Conservation (phyloP, 2,888 invertebrate species). For the Amorpha juglandis region DNA sequence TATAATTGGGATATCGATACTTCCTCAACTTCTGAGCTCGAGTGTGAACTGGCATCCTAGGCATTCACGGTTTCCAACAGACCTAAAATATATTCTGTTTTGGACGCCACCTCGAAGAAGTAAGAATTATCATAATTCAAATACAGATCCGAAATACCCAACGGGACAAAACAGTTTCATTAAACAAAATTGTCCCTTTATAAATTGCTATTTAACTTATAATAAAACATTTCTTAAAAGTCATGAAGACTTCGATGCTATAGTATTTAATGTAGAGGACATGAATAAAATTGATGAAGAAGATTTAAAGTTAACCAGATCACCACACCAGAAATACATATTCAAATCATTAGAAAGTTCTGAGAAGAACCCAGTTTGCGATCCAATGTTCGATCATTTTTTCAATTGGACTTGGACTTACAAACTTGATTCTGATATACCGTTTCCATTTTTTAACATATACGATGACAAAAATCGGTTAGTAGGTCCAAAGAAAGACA, state of each 20-base stretch:
- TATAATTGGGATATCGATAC: constrained; percentile 47
- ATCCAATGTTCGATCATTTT: constrained; percentile 61
- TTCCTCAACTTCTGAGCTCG: constrained; percentile 49
- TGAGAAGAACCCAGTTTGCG: constrained; percentile 60
- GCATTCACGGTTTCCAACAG: constrained; percentile 53
- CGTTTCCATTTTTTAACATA: constrained; percentile 64
- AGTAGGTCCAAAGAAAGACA: constrained; percentile 58
- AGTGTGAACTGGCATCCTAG: constrained; percentile 31
- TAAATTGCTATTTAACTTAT: constrained; percentile 71
- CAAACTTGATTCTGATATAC: constrained; percentile 67
- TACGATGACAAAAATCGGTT: constrained; percentile 47
- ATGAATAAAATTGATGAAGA: constrained; percentile 47
- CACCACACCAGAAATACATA: constrained; percentile 63
- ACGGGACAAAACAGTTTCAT: constrained; percentile 62
- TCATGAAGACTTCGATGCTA: constrained; percentile 65
- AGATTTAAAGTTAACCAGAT: constrained; percentile 51
- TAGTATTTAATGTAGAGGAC: constrained; percentile 61
- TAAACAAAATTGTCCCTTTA: constrained; percentile 62
- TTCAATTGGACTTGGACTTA: constrained; percentile 80
- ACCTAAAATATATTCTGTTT: constrained; percentile 70
- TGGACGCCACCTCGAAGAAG: constrained; percentile 53
- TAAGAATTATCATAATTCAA: constrained; percentile 35
- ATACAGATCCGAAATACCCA: constrained; percentile 41
- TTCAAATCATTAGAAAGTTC: constrained; percentile 66
- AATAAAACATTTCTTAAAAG: constrained; percentile 51